Conservation (phyloP, 1,140 invertebrate species). For the Mamestra configurata region DNA sequence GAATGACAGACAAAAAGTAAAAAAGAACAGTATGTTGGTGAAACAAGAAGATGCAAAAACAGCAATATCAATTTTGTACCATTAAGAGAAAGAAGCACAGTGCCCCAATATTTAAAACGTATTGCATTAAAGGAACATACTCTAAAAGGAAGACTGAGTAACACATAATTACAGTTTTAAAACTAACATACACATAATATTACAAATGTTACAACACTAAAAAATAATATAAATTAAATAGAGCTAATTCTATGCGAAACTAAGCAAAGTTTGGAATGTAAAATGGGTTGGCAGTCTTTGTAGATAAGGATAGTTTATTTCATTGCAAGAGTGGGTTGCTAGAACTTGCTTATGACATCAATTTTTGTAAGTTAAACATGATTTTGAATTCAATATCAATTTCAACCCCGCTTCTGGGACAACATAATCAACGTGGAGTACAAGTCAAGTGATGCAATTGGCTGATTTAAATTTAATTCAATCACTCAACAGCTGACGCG, state of each 20-base stretch:
- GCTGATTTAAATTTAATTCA: background rate
- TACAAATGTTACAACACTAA: slow-evolving; percentile 62
- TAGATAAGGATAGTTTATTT: slow-evolving; percentile 36
- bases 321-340: slow-evolving; percentile 20
- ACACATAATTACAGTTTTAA: slow-evolving; percentile 54
- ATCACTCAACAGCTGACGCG: background rate
- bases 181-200: slow-evolving; percentile 55
- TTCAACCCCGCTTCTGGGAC: background rate
- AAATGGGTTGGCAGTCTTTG: slow-evolving; percentile 49
- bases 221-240: slow-evolving; percentile 50
- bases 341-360: background rate
- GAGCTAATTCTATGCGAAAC: slow-evolving; percentile 22
- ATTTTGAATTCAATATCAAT: no score
- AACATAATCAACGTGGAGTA: no score
- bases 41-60: background rate
- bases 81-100: background rate
- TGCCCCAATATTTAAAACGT: slow-evolving; percentile 31
- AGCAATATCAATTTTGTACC: background rate
- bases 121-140: slow-evolving; percentile 44
- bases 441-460: background rate
- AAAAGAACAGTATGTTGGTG: background rate
- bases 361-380: background rate
- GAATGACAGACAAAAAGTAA: no score
- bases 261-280: slow-evolving; percentile 51
- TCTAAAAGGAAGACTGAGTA: slow-evolving; percentile 65